Evolutionary conservation across 2,888 invertebrate species (phyloP).

Genomic region (Acleris emargana): DNA sequence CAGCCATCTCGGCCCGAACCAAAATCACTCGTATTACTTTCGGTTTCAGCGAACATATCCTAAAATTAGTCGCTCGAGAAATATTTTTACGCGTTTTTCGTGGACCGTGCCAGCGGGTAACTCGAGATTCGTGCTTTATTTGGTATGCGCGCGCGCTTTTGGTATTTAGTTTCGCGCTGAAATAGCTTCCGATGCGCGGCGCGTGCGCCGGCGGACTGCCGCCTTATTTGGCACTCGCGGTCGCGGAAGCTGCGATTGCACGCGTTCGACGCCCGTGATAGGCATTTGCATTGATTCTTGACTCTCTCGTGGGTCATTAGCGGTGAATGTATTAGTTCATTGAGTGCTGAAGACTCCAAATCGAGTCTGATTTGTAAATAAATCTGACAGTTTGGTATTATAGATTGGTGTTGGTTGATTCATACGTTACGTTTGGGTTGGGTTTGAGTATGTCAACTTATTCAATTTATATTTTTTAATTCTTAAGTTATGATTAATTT

Average conservation of each 20-base stretch:
- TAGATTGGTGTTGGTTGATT: too few relatives aligned
- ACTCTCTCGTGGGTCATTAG: too few relatives aligned
- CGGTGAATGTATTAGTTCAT: too few relatives aligned
- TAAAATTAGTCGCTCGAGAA: conserved; percentile 81
- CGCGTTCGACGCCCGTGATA: too few relatives aligned
- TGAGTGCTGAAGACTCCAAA: too few relatives aligned
- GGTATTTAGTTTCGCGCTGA: conserved; percentile 73
- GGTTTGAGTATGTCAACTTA: too few relatives aligned
- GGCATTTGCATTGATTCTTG: too few relatives aligned
- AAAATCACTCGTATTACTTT: conserved; percentile 82
- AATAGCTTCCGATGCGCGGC: conserved; percentile 40
- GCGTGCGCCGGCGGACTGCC: conserved; percentile 22
- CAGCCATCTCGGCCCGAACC: conserved; percentile 78
- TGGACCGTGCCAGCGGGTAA: conserved; percentile 72
- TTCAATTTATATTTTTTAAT: too few relatives aligned
- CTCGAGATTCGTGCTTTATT: conserved; percentile 82
- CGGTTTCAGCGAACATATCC: conserved; percentile 68
- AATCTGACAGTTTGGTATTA: too few relatives aligned
- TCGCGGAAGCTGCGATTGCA: conserved; percentile 15
- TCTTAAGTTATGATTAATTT: too few relatives aligned
- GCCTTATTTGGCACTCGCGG: conserved; percentile 33
- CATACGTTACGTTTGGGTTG: too few relatives aligned
- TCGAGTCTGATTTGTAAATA: too few relatives aligned
- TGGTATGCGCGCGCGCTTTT: conserved; percentile 73
- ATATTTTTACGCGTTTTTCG: conserved; percentile 81